Evolutionary conservation across 2,113 vertebrate genomes (phyloP), one percentile per base, ranked within the genome.

Genomic region (Odontesthes bonariensis): DNA sequence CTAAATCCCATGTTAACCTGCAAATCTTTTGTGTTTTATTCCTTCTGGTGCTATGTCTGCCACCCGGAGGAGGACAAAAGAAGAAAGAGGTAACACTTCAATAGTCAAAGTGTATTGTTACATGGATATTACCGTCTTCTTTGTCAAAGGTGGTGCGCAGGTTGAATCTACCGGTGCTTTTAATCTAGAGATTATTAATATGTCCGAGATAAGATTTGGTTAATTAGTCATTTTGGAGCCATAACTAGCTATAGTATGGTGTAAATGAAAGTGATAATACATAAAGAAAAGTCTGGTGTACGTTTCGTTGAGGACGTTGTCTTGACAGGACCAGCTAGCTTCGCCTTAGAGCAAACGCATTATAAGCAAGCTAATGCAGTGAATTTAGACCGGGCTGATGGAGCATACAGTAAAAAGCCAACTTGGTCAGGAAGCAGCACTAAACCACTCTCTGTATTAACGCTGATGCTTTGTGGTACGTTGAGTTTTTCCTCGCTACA

Each of bases 31-130:
- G 23, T n/a, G 73, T 86, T 71, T 79, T 92, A 53, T 38, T 88
- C 8, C 53, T 91, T 1, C 42, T 92, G 32, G 16, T 89, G 62
- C 46, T 89, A 23, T 89, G 86, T 70, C 67, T 90, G 57, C 86
- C 87, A 0, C 66, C 70, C 46, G 90, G 90, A 17, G 91, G 91
- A 85, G 91, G 91, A 31, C 91, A 92, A 16, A 92, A 92, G 70
- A 92, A 92, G 68, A 92, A 92, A 46, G 91, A 92, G 91, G 91
- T 92, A 91, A 84, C 0, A 16, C 0, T 16, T 33, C 0, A 31
- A 8, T 13, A 0, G 0, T 14, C 8, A 22, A 12, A 35, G 31
- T 17, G 1, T 13, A 2, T 12, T 55, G 70, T 68, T 33, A 4
- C 2, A 3, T 8, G 3, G 52, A 17, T 16, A 8, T 56, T 20